These are phyloP conservation scores for Malthinus seriepunctatus DNA, from an alignment of 2,888 invertebrate species.

Conservation along the genomic window DNA sequence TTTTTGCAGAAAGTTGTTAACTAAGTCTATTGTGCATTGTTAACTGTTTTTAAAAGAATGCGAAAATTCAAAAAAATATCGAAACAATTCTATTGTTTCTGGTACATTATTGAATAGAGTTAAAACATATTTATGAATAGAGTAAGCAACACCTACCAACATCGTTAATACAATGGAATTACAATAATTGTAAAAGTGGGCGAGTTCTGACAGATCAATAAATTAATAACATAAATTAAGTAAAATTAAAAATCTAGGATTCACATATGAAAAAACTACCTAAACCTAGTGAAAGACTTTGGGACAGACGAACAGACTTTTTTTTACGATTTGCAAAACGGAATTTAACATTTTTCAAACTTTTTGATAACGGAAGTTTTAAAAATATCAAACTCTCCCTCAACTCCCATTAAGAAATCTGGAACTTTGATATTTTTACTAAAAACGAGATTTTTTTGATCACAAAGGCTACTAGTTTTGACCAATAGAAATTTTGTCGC, in stretches of 20 bases:
- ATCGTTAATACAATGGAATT: slow-evolving; percentile 28
- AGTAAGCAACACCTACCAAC: slow-evolving; percentile 30
- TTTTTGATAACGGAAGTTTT: no score
- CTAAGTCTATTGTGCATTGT: slow-evolving; percentile 28
- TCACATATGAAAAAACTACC: slow-evolving; percentile 31
- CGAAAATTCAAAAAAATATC: slow-evolving; percentile 21
- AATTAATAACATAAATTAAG: slow-evolving; percentile 20
- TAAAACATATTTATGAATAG: slow-evolving; percentile 22
- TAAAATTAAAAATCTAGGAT: slow-evolving; percentile 15
- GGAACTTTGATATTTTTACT: slow-evolving; percentile 13
- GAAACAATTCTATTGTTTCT: slow-evolving; percentile 28
- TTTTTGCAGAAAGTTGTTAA: slow-evolving; percentile 16
- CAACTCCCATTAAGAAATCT: slow-evolving; percentile 24
- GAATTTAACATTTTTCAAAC: not conserved
- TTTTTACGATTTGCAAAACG: not conserved
- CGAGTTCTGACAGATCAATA: slow-evolving; percentile 27
- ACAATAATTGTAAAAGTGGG: slow-evolving; percentile 23
- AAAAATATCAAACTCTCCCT: no score
- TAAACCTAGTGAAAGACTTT: slow-evolving; percentile 50
- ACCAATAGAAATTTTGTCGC: slow-evolving; percentile 25
- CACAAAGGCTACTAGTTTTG: slow-evolving; percentile 11
- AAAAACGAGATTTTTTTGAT: not conserved
- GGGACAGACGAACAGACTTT: slow-evolving; percentile 36
- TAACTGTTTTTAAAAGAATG: slow-evolving; percentile 8
- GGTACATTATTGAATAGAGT: slow-evolving; percentile 30